phyloP scores from a whole-genome alignment of 30 jellyfish, hydroid and myxozoan species.

The Aurelia sp. region DNA sequence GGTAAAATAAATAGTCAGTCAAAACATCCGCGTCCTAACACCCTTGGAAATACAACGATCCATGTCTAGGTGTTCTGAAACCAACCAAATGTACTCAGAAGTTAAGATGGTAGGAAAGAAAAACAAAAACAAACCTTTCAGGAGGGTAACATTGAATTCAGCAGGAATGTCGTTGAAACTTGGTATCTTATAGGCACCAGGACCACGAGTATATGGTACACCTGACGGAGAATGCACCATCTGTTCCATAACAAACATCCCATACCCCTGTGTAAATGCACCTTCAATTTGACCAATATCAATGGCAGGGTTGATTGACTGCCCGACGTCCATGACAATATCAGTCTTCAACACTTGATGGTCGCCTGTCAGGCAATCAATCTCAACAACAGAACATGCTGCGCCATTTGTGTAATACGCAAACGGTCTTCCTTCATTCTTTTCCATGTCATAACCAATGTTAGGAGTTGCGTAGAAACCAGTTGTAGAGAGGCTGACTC shows the following conservation, averaged over 20 bases:
- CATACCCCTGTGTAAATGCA: slow-evolving; percentile 64
- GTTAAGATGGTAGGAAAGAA: not conserved
- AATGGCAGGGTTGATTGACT: slow-evolving; percentile 63
- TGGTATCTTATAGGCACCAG: slow-evolving; percentile 74
- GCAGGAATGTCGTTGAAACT: slow-evolving; percentile 42
- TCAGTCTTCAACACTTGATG: slow-evolving; percentile 59
- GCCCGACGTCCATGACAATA: slow-evolving; percentile 64
- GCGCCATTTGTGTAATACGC: slow-evolving; percentile 43
- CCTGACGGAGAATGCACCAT: slow-evolving; percentile 68
- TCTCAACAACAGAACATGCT: slow-evolving; percentile 51
- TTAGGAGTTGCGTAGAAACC: slow-evolving; percentile 44
- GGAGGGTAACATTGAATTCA: slow-evolving; percentile 55
- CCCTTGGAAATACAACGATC: too few species aligned
- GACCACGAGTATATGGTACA: slow-evolving; percentile 61
- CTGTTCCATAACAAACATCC: slow-evolving; percentile 65
- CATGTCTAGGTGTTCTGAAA: too few species aligned
- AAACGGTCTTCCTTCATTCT: slow-evolving; percentile 23
- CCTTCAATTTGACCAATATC: slow-evolving; percentile 72
- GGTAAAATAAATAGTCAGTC: too few species aligned
- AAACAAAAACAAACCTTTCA: slow-evolving; percentile 22
- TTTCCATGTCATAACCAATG: slow-evolving; percentile 22
- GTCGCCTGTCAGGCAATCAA: slow-evolving; percentile 64
- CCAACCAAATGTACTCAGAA: too few species aligned
- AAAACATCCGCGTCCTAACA: too few species aligned
- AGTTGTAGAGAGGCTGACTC: slow-evolving; percentile 63